Base-by-base conservation (phyloP, 92 coral and sea anemone species). In the Epizoanthus stellaris region DNA sequence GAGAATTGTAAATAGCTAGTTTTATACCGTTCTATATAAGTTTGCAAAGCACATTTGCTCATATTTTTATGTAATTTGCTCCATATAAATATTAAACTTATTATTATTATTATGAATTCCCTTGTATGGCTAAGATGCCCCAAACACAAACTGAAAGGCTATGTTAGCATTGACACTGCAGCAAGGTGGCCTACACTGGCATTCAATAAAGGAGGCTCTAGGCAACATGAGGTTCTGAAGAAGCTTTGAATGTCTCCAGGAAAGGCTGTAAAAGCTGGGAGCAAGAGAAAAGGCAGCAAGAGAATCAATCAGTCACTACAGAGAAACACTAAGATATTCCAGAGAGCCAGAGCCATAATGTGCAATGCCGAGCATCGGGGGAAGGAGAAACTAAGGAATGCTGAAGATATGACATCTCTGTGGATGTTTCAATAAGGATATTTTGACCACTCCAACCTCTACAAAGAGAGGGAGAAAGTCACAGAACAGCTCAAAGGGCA, bases 121-220 rank as follows among this genome's bases (percentile, higher is more conserved):
- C 86, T 82, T 67, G 77, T 82, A n/a, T 81, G 85, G 85, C 56
- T 65, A 36, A 81, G 62, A 20, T 84, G 88, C 77, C 88, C 88
- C 36, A 84, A 84, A 73, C 88, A 84, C 75, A 70, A 57, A 47
- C 76, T 73, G 56, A 84, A 71, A 57, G 82, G 74, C 0, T 58
- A 17, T 42, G 39, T 38, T 38, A 57, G 67, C 40, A 82, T 84
- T 45, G 88, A 73, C 62, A 73, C 81, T 17, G 74, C 88, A 40
- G 88, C 82, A 85, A 79, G 80, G 58, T 52, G 73, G 43, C 82
- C 82, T 47, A 62, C 77, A 16, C 66, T 85, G 73, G 67, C 67
- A 0, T 85, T 85, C 80, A 85, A 74, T 58, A 23, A 62, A 47
- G 82, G 82, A 45, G 88, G 75, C 6, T 45, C 63, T 20, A 74